Conservation (phyloP, 2,113 vertebrate species). For the Hypomesus transpacificus region DNA sequence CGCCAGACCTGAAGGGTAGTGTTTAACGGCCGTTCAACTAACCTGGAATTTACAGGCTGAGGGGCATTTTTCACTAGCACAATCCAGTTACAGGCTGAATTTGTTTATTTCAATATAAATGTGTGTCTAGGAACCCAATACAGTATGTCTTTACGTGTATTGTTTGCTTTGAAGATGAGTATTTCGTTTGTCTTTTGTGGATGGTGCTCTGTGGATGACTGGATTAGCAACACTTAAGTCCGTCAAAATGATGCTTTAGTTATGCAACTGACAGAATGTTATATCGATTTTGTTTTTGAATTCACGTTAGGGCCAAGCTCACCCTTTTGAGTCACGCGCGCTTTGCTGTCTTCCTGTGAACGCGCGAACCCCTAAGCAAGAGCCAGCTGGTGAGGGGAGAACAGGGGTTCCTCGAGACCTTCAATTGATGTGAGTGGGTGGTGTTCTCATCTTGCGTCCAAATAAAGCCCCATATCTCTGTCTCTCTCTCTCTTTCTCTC, state of each 20-base stretch:
- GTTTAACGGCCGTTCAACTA: constrained; percentile 22
- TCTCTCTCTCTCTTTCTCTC: background rate
- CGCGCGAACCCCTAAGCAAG: background rate
- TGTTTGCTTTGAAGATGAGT: too few relatives aligned
- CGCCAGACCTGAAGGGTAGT: constrained; percentile 13
- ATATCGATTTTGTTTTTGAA: background rate
- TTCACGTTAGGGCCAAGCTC: background rate
- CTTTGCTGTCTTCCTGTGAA: background rate
- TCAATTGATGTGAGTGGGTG: constrained; percentile 9
- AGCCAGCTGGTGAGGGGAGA: constrained; percentile 28
- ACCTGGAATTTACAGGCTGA: constrained; percentile 42
- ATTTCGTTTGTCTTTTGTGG: too few relatives aligned
- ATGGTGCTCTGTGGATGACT: too few relatives aligned
- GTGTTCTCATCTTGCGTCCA: constrained; percentile 34
- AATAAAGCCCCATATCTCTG: constrained; percentile 3
- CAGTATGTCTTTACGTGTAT: too few relatives aligned
- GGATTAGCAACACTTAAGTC: too few relatives aligned
- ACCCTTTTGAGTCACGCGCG: background rate
- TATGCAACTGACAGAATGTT: too few relatives aligned
- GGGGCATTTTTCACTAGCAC: background rate
- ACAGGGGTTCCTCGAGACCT: constrained; percentile 38
- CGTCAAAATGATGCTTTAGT: too few relatives aligned
- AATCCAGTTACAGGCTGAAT: too few relatives aligned
- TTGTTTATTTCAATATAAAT: too few relatives aligned
- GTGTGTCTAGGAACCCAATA: too few relatives aligned